Evolutionary conservation across 2,888 invertebrate species (phyloP), one percentile per base, ranked within the genome.

Genomic region (Nomada goodeniana): DNA sequence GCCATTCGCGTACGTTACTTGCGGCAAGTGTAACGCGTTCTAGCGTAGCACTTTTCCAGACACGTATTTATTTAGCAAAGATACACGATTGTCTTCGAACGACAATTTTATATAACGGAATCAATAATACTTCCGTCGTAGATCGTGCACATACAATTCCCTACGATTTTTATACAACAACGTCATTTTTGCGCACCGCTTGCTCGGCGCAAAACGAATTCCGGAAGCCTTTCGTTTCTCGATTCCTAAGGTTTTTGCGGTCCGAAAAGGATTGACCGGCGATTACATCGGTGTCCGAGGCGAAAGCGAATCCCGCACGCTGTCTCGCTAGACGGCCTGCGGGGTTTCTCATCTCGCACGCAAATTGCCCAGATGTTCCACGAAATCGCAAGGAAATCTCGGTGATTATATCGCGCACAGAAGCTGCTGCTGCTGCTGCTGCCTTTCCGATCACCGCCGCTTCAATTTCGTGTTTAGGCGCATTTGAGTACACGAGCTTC

Each of bases 311-410:
- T 79, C 71, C 61, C 57, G 68, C 72, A 67, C 67, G 79, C 81
- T 74, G 72, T 76, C 83, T 82, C 77, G 72, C 11, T 42, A 29
- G 47, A 53, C 29, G 63, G 70, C 70, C 69, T 53, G 53, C 67
- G 67, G 80, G 82, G 82, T 80, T 74, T 76, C 84, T 92, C 90
- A 92, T 92, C 91, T 90, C 89, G 90, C 90, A 92, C 90, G 90
- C 92, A 92, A 93, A 92, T 93, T 92, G 89, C 89, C 89, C 92
- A 91, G 92, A 92, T 92, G 91, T 90, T 93, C 91, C 91, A 88
- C 90, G 90, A 92, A 93, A 93, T 92, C 90, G 90, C 82, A 88
- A 89, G 88, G 91, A 88, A 92, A 92, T 91, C 90, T 92, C 88
- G 89, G 90, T 92, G 90, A 93, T 93, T 92, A 92, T 64, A 76